These are phyloP conservation scores for Tineola bisselliella DNA, from an alignment of 2,888 invertebrate genomes.

Conservation along the genomic window DNA sequence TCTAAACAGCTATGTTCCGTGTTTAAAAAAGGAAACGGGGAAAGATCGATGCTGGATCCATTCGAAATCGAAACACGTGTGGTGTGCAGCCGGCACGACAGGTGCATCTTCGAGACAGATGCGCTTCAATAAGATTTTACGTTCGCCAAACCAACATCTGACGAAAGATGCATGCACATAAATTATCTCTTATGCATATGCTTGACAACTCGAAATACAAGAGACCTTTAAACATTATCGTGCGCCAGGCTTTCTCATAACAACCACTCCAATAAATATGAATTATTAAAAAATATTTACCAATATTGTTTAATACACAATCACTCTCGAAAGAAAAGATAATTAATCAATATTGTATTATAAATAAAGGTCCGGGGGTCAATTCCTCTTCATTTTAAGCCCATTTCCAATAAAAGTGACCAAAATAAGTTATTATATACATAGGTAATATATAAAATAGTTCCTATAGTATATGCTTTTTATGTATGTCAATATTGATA, in stretches of 20 bases:
- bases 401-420: no score
- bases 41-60: slow-evolving; percentile 31
- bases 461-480: no score
- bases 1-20: neutral
- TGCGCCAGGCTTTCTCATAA: neutral
- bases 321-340: neutral
- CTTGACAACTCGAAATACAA: slow-evolving; percentile 15
- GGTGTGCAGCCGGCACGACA: slow-evolving; percentile 32
- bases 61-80: slow-evolving; percentile 31
- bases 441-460: no score
- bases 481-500: no score
- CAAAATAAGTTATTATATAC: no score
- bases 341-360: neutral
- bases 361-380: no score
- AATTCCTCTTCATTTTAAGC: no score
- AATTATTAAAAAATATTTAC: neutral
- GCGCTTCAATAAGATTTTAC: slow-evolving; percentile 32
- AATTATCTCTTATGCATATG: slow-evolving; percentile 12
- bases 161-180: slow-evolving; percentile 14
- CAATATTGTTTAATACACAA: no score
- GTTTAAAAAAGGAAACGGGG: slow-evolving; percentile 25
- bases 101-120: slow-evolving; percentile 20
- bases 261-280: neutral
- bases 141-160: slow-evolving; percentile 10
- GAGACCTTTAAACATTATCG: slow-evolving; percentile 15